Evolutionary conservation across 1,140 invertebrate genomes (phyloP), one percentile per base, ranked within the genome.

Genomic region (Conopomorpha cramerella): DNA sequence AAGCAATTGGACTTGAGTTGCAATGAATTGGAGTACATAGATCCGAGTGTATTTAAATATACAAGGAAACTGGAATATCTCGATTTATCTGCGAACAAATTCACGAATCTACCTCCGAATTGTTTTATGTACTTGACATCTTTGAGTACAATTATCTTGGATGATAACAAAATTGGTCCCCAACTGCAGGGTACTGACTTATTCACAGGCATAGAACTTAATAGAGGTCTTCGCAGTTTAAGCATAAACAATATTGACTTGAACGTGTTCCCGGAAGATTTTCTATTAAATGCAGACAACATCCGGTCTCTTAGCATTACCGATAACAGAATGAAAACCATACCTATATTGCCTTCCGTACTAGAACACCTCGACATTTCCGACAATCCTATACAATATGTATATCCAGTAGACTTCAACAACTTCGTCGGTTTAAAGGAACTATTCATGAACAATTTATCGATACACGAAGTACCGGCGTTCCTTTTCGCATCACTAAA

Each of bases 1-100:
- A 77, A 67, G 51, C 54, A 71, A 27, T 51, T 84, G 32, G 81
- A 83, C 59, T 60, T 84, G 28, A 81, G 70, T 30, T 46, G 72
- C 27, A 84, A 84, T 49, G 33, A 54, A 39, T 40, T 84, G 13
- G 55, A 66, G 36, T 52, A 36, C n/a, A 47, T 84, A 18, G 54
- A 76, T 34, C 45, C 45, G 48, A 68, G 68, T 15, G 50, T 73
- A 0, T 82, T 82, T 41, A 58, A 62, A 36, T 47, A 54, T 18
- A 39, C 81, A 3, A 51, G 48, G 1, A 71, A 77, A 34, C 50
- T 84, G 28, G 58, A 81, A 42, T 68, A 68, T 52, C 49, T 84
- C 11, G 82, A 82, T 52, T 54, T 84, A 18, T 61, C 78, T 2
- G 73, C 77, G 36, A 83, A 83, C 44, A 58, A 52, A 46, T 72